These are phyloP conservation scores for Aphelocoma californica DNA, from an alignment of 2,797 vertebrate species.

Conservation along the genomic window DNA sequence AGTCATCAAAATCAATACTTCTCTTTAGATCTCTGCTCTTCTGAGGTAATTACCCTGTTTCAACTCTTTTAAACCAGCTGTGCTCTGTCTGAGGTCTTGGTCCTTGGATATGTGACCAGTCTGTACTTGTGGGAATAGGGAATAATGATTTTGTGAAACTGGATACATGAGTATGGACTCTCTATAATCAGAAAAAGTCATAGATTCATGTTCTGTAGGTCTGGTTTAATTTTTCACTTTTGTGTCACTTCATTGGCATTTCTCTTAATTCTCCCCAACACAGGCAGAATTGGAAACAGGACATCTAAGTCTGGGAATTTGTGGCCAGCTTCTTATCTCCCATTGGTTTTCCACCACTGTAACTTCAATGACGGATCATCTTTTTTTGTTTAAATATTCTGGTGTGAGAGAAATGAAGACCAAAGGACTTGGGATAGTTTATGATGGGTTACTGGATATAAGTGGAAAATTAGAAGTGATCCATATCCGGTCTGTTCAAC, in stretches of 20 bases:
- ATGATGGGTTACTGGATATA: constrained; percentile 28
- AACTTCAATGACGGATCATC: constrained; percentile 28
- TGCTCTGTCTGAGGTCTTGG: neutral
- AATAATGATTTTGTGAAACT: constrained; percentile 40
- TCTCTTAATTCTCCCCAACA: constrained; percentile 36
- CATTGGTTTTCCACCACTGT: neutral
- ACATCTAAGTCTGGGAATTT: constrained; percentile 40
- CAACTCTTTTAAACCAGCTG: neutral
- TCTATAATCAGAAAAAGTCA: constrained; percentile 28
- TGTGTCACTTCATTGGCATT: constrained; percentile 51
- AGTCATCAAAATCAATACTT: constrained; percentile 1
- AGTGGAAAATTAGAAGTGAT: constrained; percentile 39
- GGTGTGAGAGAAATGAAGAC: constrained; percentile 41
- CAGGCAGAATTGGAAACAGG: constrained; percentile 51
- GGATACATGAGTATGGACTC: neutral
- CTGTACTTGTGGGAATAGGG: neutral
- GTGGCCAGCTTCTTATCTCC: constrained; percentile 45
- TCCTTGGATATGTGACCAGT: constrained; percentile 11
- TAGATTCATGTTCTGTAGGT: neutral
- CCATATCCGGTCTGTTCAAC: neutral
- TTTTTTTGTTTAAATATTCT: constrained; percentile 53
- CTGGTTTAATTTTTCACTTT: constrained; percentile 57
- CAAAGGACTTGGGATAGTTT: constrained; percentile 38
- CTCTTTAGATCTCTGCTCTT: neutral
- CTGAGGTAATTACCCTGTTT: neutral